Conservation (phyloP, 2,888 invertebrate species). For the Parnassius smintheus region DNA sequence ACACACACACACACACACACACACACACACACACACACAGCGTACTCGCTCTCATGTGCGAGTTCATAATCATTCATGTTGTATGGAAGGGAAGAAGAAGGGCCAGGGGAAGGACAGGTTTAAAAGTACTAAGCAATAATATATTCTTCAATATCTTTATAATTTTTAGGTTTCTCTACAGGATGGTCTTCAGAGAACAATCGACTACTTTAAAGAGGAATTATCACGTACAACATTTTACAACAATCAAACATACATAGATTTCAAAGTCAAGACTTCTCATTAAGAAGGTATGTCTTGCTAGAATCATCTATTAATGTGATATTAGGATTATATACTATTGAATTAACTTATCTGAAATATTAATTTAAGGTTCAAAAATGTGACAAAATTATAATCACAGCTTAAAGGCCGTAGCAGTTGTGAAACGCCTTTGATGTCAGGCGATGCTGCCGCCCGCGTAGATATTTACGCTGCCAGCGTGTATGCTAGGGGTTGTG, state of each 20-base stretch:
- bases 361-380: not conserved
- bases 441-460: too few species aligned
- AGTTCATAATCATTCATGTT: too few species aligned
- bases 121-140: too few species aligned
- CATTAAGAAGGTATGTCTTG: conserved; percentile 39
- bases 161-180: conserved; percentile 85
- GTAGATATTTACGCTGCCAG: too few species aligned
- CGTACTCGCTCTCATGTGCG: too few species aligned
- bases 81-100: too few species aligned
- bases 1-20: too few species aligned
- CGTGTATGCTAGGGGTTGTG: too few species aligned
- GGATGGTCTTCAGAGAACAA: conserved; percentile 94
- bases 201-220: conserved; percentile 96
- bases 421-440: too few species aligned
- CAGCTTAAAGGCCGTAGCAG: too few species aligned
- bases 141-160: not conserved
- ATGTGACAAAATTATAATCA: not conserved
- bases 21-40: too few species aligned
- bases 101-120: too few species aligned
- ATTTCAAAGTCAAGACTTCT: conserved; percentile 59
- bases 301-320: conserved; percentile 52
- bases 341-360: conserved; percentile 10
- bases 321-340: conserved; percentile 55
- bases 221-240: conserved; percentile 79
- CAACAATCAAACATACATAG: conserved; percentile 75